Conservation (phyloP, 1,140 invertebrate species). For the Pantala flavescens region DNA sequence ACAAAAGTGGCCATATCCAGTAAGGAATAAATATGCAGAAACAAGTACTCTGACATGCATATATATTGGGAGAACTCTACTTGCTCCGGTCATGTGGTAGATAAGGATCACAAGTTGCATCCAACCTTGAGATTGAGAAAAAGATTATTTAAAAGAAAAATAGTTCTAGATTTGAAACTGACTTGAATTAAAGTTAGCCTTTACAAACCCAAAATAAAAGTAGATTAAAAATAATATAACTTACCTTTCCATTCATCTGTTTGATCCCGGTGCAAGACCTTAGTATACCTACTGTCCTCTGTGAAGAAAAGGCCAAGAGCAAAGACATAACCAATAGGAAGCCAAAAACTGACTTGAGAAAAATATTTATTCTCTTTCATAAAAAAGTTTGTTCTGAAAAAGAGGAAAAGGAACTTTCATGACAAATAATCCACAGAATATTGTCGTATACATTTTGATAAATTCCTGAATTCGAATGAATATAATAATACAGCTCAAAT, state of each 20-base stretch:
- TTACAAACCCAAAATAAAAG: no score
- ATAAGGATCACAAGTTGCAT: conserved; percentile 92
- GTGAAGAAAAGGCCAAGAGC: conserved; percentile 92
- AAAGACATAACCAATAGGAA: conserved; percentile 89
- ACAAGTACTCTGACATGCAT: conserved; percentile 86
- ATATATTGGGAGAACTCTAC: conserved; percentile 81
- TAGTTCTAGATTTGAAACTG: no score
- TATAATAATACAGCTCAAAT: no score
- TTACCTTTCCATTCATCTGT: conserved; percentile 87
- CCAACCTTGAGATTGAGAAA: conserved; percentile 48
- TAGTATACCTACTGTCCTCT: conserved; percentile 73
- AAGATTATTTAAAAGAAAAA: no score
- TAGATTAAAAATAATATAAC: neutral
- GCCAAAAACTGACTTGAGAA: conserved; percentile 91
- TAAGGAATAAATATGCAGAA: conserved; percentile 85
- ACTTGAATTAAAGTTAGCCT: no score
- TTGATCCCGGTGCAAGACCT: conserved; percentile 83
- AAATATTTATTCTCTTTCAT: conserved; percentile 99
- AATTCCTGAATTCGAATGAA: no score
- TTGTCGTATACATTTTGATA: no score
- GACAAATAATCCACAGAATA: no score
- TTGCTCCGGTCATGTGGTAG: conserved; percentile 91
- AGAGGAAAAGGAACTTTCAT: no score
- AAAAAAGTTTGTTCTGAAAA: conserved; percentile 85
- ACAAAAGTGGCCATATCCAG: conserved; percentile 90